These are phyloP conservation scores for Eupithecia insigniata DNA, from an alignment of 2,888 invertebrate species.

Conservation along the genomic window DNA sequence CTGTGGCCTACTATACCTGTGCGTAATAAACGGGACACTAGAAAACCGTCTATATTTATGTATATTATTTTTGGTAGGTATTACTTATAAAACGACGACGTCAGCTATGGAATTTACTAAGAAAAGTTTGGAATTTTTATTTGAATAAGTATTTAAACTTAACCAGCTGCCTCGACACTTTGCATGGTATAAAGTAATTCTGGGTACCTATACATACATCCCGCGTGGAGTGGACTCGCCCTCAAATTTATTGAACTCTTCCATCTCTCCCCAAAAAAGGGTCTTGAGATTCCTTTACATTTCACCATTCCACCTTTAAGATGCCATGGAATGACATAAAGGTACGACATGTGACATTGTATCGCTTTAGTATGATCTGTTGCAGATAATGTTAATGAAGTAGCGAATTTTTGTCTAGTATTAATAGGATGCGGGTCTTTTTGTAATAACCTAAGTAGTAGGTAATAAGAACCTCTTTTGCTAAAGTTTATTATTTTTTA, in stretches of 20 bases:
- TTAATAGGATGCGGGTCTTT: neutral
- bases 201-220: conserved; percentile 46
- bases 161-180: no score
- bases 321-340: conserved; percentile 51
- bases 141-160: no score
- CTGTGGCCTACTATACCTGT: no score
- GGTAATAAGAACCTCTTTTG: neutral
- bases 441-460: neutral
- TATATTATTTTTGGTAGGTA: no score
- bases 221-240: conserved; percentile 51
- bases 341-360: conserved; percentile 40
- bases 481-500: neutral
- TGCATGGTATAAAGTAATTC: conserved; percentile 55
- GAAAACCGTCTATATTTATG: no score
- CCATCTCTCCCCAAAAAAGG: conserved; percentile 72
- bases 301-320: conserved; percentile 50
- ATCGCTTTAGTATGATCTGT: conserved; percentile 34
- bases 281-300: conserved; percentile 72
- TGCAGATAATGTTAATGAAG: neutral
- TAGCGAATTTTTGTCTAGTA: neutral
- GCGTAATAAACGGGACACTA: no score
- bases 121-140: no score
- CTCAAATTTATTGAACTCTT: conserved; percentile 79
- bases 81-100: no score
- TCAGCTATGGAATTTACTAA: no score